A percentile compares a stretch with the other conserved stretches of the same genome.
Evolutionary conservation across 2,797 vertebrate genomes (phyloP).

Genomic region (Phataginus tetradactyla): DNA sequence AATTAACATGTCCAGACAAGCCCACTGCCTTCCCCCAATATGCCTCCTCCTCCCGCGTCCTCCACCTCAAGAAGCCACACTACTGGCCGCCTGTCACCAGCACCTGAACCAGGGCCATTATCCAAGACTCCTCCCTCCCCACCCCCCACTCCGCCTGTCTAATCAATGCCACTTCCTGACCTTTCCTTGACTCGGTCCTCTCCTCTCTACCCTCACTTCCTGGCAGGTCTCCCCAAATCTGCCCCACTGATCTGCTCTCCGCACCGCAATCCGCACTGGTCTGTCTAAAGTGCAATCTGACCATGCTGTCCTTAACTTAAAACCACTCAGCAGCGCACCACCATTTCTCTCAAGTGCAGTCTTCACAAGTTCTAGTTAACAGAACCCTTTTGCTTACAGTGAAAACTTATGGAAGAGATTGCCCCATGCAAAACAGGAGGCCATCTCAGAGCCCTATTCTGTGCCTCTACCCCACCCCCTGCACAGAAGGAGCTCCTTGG

Average conservation of each 20-base stretch:
- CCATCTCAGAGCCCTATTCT: neutral
- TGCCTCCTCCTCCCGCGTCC: neutral
- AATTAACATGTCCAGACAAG: neutral
- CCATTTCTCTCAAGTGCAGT: neutral
- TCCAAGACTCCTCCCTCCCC: neutral
- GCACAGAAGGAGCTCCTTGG: neutral
- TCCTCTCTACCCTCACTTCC: neutral
- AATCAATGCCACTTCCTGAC: neutral
- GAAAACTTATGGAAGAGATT: neutral
- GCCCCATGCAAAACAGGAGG: neutral
- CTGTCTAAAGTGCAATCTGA: neutral
- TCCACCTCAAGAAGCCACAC: neutral
- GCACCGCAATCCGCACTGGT: neutral
- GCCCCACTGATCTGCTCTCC: neutral
- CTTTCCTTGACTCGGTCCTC: neutral
- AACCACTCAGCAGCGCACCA: neutral
- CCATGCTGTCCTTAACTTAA: neutral
- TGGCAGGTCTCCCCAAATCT: neutral
- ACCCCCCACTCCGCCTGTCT: neutral
- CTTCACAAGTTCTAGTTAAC: neutral
- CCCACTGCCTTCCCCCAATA: neutral
- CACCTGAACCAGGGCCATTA: neutral
- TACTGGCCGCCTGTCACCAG: neutral
- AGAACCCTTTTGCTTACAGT: neutral
- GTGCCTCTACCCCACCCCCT: neutral